A percentile compares a stretch with the other conserved stretches of the same genome.
phyloP scores from a whole-genome alignment of 2,113 vertebrate species.

The Chamaetylas fuelleborni region DNA sequence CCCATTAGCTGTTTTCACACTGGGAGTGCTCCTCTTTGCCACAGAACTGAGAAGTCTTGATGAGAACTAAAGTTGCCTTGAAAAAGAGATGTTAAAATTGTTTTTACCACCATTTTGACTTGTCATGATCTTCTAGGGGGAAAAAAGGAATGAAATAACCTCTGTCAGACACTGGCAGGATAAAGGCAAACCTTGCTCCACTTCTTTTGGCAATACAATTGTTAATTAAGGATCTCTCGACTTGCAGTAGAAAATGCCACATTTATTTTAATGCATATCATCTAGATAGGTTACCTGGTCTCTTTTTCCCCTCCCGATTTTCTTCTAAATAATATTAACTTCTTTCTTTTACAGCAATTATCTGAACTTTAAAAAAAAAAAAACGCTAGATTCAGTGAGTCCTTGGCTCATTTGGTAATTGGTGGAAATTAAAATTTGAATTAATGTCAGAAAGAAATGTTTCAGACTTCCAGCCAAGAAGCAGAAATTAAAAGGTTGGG shows the following conservation, averaged over 20 bases:
- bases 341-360: background rate
- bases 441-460: background rate
- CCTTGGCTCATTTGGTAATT: background rate
- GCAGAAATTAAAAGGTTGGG: conserved; percentile 25
- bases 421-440: background rate
- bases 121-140: background rate
- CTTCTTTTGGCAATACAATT: background rate
- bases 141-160: background rate
- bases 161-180: background rate
- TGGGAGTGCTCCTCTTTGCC: background rate
- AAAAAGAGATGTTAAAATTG: background rate
- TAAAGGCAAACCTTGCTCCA: background rate
- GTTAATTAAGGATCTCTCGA: background rate
- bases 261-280: background rate
- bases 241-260: background rate
- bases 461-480: conserved; percentile 3
- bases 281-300: background rate
- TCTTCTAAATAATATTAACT: background rate
- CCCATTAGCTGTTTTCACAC: background rate
- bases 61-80: background rate
- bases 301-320: background rate
- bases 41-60: background rate
- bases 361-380: background rate
- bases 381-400: background rate
- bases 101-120: background rate